Base-by-base conservation (phyloP, 1,140 invertebrate species). In the Platorchestia sp. region DNA sequence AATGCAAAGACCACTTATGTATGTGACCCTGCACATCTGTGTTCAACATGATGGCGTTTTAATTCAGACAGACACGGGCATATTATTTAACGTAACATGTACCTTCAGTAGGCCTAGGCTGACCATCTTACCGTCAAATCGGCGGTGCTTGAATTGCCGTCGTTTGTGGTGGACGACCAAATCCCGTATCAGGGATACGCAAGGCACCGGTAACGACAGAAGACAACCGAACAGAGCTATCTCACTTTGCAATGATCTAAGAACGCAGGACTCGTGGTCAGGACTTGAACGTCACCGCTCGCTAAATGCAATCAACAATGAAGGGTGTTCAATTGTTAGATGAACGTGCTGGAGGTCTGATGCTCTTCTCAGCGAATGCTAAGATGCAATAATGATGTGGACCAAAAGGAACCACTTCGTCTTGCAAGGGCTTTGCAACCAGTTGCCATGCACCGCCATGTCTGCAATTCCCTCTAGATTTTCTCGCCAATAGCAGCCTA, bases 311-410 rank as follows among this genome's bases (percentile, higher is more conserved):
- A 75, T 75, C 59, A 75, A 75, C 59, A 75, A 75, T 75, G 59
- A 36, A 75, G 59, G 59, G 10, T 27, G 59, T 75, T 75, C 36
- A 75, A 75, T 75, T 75, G 59, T 75, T 75, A 22, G 59, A 93
- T n/a, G 91, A 93, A 36, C 41, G 36, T 47, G 43, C 91, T 27
- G 43, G 5, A n/a, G 44, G 91, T 44, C 41, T 42, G 43, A 47
- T 93, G 91, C 91, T 93, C 43, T 93, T 45, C 91, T 93, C 91
- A 93, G 43, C 91, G 91, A 93, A 45, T 93, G 91, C 91, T 45
- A 93, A 93, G 91, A 93, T 93, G 91, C 91, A 93, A 93, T 93
- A 93, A 93, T 93, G 91, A 93, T 93, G 43, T 93, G 91, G 41
- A 93, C 45, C 91, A 93, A 93, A 93, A 93, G 91, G 91, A 93